Conservation (phyloP, 1,140 invertebrate genomes). For the Babylonia areolata region DNA sequence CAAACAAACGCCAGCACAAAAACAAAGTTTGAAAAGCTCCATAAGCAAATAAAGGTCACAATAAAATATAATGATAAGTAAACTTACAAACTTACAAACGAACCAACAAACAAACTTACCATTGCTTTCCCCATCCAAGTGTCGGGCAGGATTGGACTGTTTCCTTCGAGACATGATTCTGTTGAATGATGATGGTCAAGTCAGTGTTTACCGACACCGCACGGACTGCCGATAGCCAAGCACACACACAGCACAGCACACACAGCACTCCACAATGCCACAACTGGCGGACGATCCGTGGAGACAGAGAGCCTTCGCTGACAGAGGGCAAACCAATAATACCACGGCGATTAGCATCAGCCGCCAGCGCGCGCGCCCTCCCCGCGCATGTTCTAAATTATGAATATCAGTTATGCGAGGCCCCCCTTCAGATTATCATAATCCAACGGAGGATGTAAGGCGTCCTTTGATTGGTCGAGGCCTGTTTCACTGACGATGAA, state of each 20-base stretch:
- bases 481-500: background rate
- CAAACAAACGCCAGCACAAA: no score
- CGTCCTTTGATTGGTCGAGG: conserved; percentile 30
- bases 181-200: background rate
- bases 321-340: conserved; percentile 23
- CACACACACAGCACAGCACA: no score
- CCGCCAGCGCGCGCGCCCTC: conserved; percentile 8
- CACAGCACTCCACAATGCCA: no score
- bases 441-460: conserved; percentile 21
- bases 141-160: conserved; percentile 28
- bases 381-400: conserved; percentile 37
- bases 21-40: no score
- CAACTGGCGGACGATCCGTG: no score
- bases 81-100: no score
- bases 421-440: conserved; percentile 32
- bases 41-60: no score
- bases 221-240: no score
- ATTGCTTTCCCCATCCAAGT: conserved; percentile 23
- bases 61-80: no score
- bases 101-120: conserved; percentile 12
- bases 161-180: conserved; percentile 32
- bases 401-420: conserved; percentile 38
- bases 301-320: no score
- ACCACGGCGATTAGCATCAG: background rate
- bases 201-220: no score